These are phyloP conservation scores for Leptobrachium ailaonicum DNA, from an alignment of 2,113 vertebrate genomes.

Conservation along the genomic window DNA sequence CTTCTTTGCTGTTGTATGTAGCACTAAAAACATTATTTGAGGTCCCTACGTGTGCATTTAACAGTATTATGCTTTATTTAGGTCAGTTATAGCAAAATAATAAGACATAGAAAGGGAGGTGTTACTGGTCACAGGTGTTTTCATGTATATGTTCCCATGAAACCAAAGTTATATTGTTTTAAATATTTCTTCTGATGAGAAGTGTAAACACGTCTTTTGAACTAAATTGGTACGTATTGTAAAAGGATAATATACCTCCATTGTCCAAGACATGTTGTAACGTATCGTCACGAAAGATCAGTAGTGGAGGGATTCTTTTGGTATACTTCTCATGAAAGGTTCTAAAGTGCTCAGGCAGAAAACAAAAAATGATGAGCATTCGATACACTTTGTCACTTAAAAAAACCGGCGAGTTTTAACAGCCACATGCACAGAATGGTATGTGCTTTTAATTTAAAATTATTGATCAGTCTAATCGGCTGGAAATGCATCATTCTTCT, in stretches of 20 bases:
- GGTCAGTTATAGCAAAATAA: not conserved
- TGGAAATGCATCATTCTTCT: too few species aligned
- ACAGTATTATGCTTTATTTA: not conserved
- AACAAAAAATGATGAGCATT: not conserved
- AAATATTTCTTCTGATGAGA: slow-evolving; percentile 44
- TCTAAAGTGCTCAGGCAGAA: not conserved
- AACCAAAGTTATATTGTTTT: slow-evolving; percentile 42
- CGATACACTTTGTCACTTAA: not conserved
- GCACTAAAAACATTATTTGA: not conserved
- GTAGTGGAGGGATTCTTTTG: slow-evolving; percentile 9
- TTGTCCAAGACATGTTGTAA: slow-evolving; percentile 32
- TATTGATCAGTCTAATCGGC: too few species aligned
- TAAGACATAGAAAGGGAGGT: not conserved
- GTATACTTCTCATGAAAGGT: slow-evolving; percentile 15
- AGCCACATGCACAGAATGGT: not conserved
- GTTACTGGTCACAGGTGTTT: slow-evolving; percentile 40
- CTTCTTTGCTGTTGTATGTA: too few species aligned
- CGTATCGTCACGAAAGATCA: slow-evolving; percentile 23
- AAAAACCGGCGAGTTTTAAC: not conserved
- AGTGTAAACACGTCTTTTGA: slow-evolving; percentile 47
- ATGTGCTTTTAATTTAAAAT: too few species aligned
- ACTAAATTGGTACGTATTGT: slow-evolving; percentile 59
- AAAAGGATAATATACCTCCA: slow-evolving; percentile 72
- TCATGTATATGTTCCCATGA: slow-evolving; percentile 31
- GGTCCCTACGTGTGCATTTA: not conserved